These are phyloP conservation scores for Yponomeuta plumbellus DNA, from an alignment of 2,888 invertebrate genomes.

Conservation along the genomic window DNA sequence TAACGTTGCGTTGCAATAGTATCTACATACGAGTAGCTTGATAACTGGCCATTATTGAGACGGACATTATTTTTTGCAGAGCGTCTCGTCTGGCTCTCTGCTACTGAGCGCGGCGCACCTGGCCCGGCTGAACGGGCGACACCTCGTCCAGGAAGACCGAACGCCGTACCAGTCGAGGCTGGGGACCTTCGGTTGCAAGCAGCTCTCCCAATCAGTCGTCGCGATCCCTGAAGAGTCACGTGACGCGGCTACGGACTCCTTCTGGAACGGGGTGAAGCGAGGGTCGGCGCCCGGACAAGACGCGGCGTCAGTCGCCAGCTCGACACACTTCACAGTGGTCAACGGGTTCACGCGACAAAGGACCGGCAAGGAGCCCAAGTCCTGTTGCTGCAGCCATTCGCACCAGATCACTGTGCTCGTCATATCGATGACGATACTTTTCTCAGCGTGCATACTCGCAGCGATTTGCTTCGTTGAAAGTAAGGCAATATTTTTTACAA, in stretches of 20 bases:
- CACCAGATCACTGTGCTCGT: slow-evolving; percentile 90
- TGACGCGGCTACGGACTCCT: slow-evolving; percentile 47
- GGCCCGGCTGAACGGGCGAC: slow-evolving; percentile 72
- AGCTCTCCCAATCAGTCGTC: slow-evolving; percentile 49
- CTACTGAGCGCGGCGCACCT: slow-evolving; percentile 87
- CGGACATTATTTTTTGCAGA: slow-evolving; percentile 71
- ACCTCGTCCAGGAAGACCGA: slow-evolving; percentile 52
- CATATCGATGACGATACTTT: slow-evolving; percentile 87
- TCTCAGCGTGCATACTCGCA: slow-evolving; percentile 86
- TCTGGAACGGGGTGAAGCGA: slow-evolving; percentile 69
- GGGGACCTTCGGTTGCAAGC: slow-evolving; percentile 49
- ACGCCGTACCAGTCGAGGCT: slow-evolving; percentile 52
- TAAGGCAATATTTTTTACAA: slow-evolving; percentile 66
- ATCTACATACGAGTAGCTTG: too few relatives aligned
- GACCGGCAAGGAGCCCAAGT: slow-evolving; percentile 76
- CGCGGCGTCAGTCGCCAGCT: slow-evolving; percentile 86
- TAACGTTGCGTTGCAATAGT: neutral
- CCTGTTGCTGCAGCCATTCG: slow-evolving; percentile 84
- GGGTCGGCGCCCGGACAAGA: slow-evolving; percentile 75
- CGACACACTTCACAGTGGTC: slow-evolving; percentile 91
- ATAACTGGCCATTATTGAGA: neutral
- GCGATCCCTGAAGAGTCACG: slow-evolving; percentile 62
- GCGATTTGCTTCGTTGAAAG: slow-evolving; percentile 91
- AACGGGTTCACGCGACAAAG: slow-evolving; percentile 83
- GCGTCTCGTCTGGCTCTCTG: slow-evolving; percentile 87